Evolutionary conservation across 2,113 vertebrate species (phyloP).

Genomic region (Mobula hypostoma): DNA sequence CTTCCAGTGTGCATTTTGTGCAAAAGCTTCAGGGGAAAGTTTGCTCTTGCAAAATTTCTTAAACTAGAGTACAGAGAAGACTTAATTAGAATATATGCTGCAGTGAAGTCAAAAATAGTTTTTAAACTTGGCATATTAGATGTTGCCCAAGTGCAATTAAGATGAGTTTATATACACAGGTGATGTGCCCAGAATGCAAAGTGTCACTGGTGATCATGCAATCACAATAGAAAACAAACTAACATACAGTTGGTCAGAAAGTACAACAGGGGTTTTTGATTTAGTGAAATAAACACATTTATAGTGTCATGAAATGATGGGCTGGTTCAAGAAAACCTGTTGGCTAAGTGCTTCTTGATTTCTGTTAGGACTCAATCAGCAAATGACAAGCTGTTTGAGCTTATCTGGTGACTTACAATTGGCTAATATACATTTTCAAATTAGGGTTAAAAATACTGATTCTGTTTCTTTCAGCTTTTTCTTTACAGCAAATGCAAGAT

Average conservation of each 20-base stretch:
- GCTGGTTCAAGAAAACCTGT: not conserved
- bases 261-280: not conserved
- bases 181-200: not conserved
- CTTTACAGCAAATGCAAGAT: not conserved
- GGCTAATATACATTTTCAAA: not conserved
- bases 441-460: too few relatives aligned
- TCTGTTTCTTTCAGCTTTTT: too few relatives aligned
- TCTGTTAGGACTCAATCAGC: not conserved
- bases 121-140: not conserved
- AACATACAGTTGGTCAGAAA: not conserved
- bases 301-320: not conserved
- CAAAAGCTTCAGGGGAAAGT: conserved; percentile 11
- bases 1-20: too few relatives aligned
- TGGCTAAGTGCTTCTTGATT: too few relatives aligned
- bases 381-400: not conserved
- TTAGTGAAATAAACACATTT: not conserved
- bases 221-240: not conserved
- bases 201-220: not conserved
- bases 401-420: not conserved
- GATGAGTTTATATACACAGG: not conserved
- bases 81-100: not conserved
- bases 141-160: not conserved
- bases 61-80: not conserved
- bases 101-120: not conserved
- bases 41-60: not conserved